phyloP scores from a whole-genome alignment of 2,797 vertebrate species.

The Tauraco hartlaubi region DNA sequence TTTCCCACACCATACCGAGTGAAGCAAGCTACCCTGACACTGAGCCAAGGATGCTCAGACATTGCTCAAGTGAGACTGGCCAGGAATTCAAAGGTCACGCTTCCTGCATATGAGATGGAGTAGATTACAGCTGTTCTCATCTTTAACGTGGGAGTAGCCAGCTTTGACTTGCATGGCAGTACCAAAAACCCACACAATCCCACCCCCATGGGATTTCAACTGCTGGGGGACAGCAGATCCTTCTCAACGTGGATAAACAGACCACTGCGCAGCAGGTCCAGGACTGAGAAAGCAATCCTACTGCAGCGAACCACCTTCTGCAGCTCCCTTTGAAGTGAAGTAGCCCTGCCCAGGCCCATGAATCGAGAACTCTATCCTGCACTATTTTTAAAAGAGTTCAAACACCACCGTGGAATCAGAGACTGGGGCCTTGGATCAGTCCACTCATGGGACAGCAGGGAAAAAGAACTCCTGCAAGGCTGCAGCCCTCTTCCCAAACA shows the following conservation, averaged over 20 bases:
- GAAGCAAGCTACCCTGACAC: neutral
- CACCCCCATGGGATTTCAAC: neutral
- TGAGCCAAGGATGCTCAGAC: conserved; percentile 55
- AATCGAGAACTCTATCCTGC: conserved; percentile 35
- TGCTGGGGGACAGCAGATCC: neutral
- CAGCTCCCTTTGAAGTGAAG: neutral
- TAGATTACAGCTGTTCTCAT: conserved; percentile 30
- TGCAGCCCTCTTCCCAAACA: neutral
- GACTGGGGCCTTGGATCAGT: neutral
- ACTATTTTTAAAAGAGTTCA: conserved; percentile 62
- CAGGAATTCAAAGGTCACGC: conserved; percentile 57
- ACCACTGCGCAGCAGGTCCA: neutral
- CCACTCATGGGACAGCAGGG: neutral
- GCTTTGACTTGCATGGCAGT: neutral
- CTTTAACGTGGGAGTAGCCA: neutral
- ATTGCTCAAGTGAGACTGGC: conserved; percentile 42
- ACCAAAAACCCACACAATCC: neutral
- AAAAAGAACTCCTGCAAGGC: neutral
- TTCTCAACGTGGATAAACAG: neutral
- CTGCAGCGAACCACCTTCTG: neutral
- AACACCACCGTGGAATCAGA: neutral
- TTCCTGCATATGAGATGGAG: conserved; percentile 16
- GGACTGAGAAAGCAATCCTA: neutral
- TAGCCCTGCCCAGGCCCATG: neutral
- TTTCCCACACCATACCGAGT: neutral